A percentile compares a stretch with the other conserved stretches of the same genome.
Conservation (phyloP, 2,113 vertebrate genomes). For the Vimba vimba region DNA sequence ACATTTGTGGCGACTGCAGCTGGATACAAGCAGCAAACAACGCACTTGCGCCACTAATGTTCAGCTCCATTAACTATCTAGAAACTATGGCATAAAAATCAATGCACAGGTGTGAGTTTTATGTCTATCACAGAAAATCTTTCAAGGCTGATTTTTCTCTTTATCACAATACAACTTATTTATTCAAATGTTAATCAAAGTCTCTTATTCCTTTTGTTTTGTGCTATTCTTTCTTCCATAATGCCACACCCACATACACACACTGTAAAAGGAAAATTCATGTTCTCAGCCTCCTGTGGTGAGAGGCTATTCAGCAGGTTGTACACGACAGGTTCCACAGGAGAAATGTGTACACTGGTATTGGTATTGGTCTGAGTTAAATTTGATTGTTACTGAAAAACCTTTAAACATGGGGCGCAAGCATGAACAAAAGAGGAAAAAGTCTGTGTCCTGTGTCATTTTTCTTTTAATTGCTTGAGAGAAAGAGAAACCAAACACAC, state of each 20-base stretch:
- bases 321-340: constrained; percentile 36
- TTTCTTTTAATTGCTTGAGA: not conserved
- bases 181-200: constrained; percentile 33
- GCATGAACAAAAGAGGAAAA: not conserved
- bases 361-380: not conserved
- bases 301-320: constrained; percentile 35
- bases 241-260: constrained; percentile 11
- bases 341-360: not conserved
- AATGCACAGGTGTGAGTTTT: constrained; percentile 30
- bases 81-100: constrained; percentile 26
- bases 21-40: constrained; percentile 67
- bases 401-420: not conserved
- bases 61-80: constrained; percentile 40
- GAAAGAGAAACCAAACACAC: not conserved
- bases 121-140: not conserved
- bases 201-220: constrained; percentile 24
- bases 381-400: constrained; percentile 7
- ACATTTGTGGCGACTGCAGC: constrained; percentile 67
- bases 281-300: constrained; percentile 33
- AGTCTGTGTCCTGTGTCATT: not conserved
- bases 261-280: constrained; percentile 47
- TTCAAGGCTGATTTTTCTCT: not conserved
- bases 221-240: constrained; percentile 4
- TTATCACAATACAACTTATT: constrained; percentile 32
- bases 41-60: constrained; percentile 43